phyloP scores from a whole-genome alignment of 2,888 invertebrate species.

The Neoaliturus tenellus region DNA sequence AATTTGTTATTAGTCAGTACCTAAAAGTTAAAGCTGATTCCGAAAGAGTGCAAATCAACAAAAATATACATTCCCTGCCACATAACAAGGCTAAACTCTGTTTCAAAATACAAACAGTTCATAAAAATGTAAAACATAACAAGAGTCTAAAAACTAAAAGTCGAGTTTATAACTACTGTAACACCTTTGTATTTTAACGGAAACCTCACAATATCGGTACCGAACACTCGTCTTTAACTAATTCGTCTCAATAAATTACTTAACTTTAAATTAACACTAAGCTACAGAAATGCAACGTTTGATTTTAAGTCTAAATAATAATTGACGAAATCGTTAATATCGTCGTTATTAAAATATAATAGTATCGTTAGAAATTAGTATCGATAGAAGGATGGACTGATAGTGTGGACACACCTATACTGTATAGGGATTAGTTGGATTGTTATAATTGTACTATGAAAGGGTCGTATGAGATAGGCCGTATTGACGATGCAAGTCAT shows the following conservation, averaged over 20 bases:
- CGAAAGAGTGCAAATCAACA: too few species aligned
- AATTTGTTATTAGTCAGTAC: too few species aligned
- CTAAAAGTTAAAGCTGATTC: too few species aligned
- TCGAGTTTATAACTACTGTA: background rate
- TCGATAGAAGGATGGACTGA: slow-evolving; percentile 21
- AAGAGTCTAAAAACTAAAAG: background rate
- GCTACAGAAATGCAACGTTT: slow-evolving; percentile 18
- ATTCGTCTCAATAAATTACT: slow-evolving; percentile 8
- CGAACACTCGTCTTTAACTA: background rate
- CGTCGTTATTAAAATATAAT: slow-evolving; percentile 6
- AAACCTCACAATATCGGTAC: background rate
- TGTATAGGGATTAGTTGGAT: slow-evolving; percentile 15
- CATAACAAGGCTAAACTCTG: background rate
- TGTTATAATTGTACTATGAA: slow-evolving; percentile 35
- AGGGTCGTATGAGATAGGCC: slow-evolving; percentile 42
- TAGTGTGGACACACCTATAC: slow-evolving; percentile 31
- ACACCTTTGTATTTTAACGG: too few species aligned
- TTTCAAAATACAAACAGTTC: background rate
- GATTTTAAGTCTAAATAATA: slow-evolving; percentile 19
- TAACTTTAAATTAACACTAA: background rate
- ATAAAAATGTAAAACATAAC: slow-evolving; percentile 1
- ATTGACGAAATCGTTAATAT: slow-evolving; percentile 9
- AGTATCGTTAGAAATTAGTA: slow-evolving; percentile 27
- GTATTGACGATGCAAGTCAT: slow-evolving; percentile 45
- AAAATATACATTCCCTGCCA: background rate